Evolutionary conservation across 2,113 vertebrate genomes (phyloP).

Genomic region (Trichomycterus rosablanca): DNA sequence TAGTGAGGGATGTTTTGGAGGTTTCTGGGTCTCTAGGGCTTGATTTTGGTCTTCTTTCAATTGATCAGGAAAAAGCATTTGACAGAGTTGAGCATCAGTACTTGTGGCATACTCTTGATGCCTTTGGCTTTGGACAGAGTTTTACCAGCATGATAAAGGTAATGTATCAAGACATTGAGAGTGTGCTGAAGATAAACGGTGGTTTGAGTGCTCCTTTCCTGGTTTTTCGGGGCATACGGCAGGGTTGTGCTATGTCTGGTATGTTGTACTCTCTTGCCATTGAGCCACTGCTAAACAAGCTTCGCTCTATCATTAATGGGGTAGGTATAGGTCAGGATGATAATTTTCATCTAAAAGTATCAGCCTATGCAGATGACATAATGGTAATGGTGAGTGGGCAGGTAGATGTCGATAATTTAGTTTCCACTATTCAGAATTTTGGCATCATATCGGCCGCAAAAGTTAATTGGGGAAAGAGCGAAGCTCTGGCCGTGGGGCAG

Average conservation of each 20-base stretch:
- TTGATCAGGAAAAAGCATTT: neutral
- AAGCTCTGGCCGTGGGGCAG: neutral
- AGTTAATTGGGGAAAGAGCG: neutral
- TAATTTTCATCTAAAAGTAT: no score
- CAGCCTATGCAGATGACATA: no score
- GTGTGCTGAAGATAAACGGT: neutral
- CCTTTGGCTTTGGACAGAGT: neutral
- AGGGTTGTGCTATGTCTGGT: neutral
- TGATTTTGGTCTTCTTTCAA: neutral
- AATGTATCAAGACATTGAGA: neutral
- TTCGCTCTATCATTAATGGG: no score
- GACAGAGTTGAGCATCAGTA: neutral
- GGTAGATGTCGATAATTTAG: no score
- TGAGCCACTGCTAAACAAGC: no score
- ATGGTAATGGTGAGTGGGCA: no score
- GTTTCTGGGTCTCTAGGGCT: neutral
- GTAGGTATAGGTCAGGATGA: neutral
- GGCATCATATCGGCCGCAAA: neutral
- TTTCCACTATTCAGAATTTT: neutral
- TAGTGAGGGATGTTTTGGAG: neutral
- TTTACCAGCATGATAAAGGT: neutral
- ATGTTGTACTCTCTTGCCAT: no score
- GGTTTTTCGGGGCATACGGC: neutral
- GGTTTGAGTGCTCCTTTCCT: no score
- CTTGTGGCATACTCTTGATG: neutral